phyloP scores from a whole-genome alignment of 1,140 invertebrate genomes.

The Leptoteleia sp. region DNA sequence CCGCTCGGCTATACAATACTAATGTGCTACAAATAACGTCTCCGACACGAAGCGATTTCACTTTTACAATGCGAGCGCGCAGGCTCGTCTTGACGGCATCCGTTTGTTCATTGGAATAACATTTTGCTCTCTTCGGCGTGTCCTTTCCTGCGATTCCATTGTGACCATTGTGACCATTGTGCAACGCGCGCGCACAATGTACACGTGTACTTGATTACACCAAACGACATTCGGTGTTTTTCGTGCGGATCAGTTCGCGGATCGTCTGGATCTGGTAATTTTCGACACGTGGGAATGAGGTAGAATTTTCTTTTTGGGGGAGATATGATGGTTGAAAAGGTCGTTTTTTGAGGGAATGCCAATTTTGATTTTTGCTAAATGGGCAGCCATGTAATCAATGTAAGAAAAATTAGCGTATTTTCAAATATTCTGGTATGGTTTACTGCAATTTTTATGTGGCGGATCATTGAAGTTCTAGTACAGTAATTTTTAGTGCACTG shows the following conservation, averaged over 20 bases:
- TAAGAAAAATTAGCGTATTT: too few relatives aligned
- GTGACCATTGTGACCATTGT: slow-evolving; percentile 47
- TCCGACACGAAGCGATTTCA: slow-evolving; percentile 80
- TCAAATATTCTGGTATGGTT: too few relatives aligned
- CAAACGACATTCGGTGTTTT: slow-evolving; percentile 42
- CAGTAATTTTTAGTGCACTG: too few relatives aligned
- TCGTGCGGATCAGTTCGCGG: slow-evolving; percentile 22
- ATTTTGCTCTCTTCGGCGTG: slow-evolving; percentile 64
- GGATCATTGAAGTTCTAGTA: too few relatives aligned
- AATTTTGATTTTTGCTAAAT: too few relatives aligned
- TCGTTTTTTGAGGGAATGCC: too few relatives aligned
- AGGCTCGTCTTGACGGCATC: slow-evolving; percentile 62
- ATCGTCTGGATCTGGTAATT: slow-evolving; percentile 1
- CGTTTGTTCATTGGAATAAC: slow-evolving; percentile 60
- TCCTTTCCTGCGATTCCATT: slow-evolving; percentile 44
- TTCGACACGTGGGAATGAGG: slow-evolving; percentile 29
- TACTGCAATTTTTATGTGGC: too few relatives aligned
- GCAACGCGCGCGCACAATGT: slow-evolving; percentile 21
- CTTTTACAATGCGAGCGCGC: slow-evolving; percentile 75
- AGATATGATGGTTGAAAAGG: too few relatives aligned
- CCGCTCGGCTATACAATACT: slow-evolving; percentile 79
- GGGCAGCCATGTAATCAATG: too few relatives aligned
- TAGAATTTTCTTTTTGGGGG: too few relatives aligned
- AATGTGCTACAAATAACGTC: slow-evolving; percentile 82
- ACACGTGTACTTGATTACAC: slow-evolving; percentile 57